Evolutionary conservation across 2,113 vertebrate species (phyloP).

Genomic region (Microcebus jonahi): DNA sequence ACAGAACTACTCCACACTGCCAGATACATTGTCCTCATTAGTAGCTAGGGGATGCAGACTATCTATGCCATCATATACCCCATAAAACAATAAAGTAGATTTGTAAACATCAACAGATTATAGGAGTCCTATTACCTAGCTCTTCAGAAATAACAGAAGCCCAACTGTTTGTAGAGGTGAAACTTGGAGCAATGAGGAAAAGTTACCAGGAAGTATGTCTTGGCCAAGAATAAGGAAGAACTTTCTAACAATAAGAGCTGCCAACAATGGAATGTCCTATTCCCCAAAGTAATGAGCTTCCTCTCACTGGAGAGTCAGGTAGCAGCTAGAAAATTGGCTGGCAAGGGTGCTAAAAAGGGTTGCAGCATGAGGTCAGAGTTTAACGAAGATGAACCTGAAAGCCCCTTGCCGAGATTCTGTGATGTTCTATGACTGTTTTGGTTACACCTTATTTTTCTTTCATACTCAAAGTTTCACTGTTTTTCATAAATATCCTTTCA

Average conservation of each 20-base stretch:
- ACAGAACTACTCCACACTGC: background rate
- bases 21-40: background rate
- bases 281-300: constrained; percentile 39
- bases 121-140: background rate
- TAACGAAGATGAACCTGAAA: background rate
- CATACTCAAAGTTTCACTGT: background rate
- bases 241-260: constrained; percentile 62
- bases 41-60: background rate
- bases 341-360: background rate
- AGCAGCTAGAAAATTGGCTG: background rate
- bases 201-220: constrained; percentile 64
- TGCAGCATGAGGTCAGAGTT: constrained; percentile 6
- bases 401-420: background rate
- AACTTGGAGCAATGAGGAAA: background rate
- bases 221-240: constrained; percentile 58
- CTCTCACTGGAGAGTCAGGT: background rate
- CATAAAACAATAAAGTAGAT: background rate
- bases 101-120: background rate
- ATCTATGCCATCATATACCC: background rate
- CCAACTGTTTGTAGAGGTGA: constrained; percentile 7
- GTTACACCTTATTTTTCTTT: constrained; percentile 63
- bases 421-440: constrained; percentile 1
- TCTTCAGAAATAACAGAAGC: constrained; percentile 34
- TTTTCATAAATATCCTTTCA: constrained; percentile 47
- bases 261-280: constrained; percentile 40